Percentiles rank a stretch among this genome's conserved stretches.
Conservation (phyloP, 2,797 vertebrate species). For the Protonibea diacanthus region DNA sequence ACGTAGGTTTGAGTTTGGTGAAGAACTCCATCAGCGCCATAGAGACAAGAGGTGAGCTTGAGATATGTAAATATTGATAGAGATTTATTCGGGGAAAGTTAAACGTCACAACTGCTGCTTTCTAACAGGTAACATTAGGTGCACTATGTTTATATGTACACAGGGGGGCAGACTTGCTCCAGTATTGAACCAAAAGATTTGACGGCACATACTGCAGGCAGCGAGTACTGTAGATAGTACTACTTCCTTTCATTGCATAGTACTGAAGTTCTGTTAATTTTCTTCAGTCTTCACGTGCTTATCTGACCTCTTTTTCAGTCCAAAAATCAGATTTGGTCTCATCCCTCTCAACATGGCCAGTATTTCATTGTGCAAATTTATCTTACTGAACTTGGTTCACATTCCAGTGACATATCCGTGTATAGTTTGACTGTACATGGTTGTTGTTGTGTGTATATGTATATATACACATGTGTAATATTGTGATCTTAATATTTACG, state of each 20-base stretch:
- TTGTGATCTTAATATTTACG: not conserved
- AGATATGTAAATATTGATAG: not conserved
- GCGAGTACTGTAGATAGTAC: conserved; percentile 13
- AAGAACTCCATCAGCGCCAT: conserved; percentile 94
- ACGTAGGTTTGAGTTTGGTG: conserved; percentile 91
- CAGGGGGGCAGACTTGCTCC: conserved; percentile 79
- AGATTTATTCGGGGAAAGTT: not conserved
- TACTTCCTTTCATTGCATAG: conserved; percentile 3
- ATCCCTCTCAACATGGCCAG: not conserved
- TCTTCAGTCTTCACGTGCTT: conserved; percentile 1
- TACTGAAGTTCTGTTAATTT: conserved; percentile 19
- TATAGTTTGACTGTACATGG: not conserved
- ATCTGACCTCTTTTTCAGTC: conserved; percentile 17
- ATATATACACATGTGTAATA: not conserved
- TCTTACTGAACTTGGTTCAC: not conserved
- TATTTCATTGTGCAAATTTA: conserved; percentile 11
- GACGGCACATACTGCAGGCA: conserved; percentile 25
- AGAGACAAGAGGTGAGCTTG: conserved; percentile 90
- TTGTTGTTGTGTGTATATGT: not conserved
- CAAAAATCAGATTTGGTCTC: not conserved
- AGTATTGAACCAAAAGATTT: conserved; percentile 36
- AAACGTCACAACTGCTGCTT: not conserved
- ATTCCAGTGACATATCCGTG: not conserved
- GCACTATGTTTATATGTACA: conserved; percentile 58
- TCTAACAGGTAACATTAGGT: not conserved